Conservation (phyloP, 2,888 invertebrate species). For the Hermaeophaga mercurialis region DNA sequence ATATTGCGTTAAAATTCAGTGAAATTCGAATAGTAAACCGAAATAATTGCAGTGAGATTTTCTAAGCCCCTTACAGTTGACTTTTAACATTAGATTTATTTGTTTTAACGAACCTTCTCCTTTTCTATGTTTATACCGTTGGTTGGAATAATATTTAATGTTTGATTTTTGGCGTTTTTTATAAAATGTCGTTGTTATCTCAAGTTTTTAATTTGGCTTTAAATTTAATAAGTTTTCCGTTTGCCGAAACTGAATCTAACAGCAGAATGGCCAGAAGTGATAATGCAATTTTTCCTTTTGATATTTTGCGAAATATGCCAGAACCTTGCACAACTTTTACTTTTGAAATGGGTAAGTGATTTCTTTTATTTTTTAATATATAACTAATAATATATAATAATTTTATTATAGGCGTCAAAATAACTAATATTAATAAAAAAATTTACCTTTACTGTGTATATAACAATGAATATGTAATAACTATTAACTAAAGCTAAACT, state of each 20-base stretch:
- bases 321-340: conserved; percentile 37
- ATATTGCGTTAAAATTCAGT: background rate
- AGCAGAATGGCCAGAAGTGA: conserved; percentile 31
- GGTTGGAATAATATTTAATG: too few species aligned
- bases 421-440: too few species aligned
- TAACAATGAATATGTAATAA: too few species aligned
- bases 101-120: too few species aligned
- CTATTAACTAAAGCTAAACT: too few species aligned
- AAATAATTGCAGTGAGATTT: background rate
- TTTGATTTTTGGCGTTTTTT: background rate
- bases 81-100: too few species aligned
- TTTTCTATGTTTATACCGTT: too few species aligned
- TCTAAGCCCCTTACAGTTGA: background rate
- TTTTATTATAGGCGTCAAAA: too few species aligned
- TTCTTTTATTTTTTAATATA: background rate
- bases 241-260: conserved; percentile 32
- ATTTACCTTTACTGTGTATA: too few species aligned
- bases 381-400: too few species aligned
- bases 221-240: conserved; percentile 43
- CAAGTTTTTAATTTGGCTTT: conserved; percentile 43
- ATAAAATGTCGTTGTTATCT: conserved; percentile 43
- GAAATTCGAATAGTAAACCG: background rate
- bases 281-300: conserved; percentile 39
- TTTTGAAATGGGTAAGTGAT: conserved; percentile 40
- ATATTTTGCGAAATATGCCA: conserved; percentile 37